Evolutionary conservation across 2,888 invertebrate species (phyloP).

Genomic region (Sericinus montela): DNA sequence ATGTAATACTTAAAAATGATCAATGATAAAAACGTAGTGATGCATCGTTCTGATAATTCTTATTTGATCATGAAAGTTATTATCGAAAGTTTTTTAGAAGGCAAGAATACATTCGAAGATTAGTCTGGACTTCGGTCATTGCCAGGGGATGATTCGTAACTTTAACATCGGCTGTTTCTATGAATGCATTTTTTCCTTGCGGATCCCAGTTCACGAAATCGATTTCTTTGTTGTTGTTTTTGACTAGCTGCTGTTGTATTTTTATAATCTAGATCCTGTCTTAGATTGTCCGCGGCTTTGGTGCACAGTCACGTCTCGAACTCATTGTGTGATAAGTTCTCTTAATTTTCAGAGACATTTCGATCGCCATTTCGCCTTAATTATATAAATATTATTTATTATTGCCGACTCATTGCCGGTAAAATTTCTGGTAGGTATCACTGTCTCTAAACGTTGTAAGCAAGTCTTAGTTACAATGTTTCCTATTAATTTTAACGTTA

Average conservation of each 20-base stretch:
- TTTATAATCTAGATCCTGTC: slow-evolving; percentile 72
- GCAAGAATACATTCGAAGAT: slow-evolving; percentile 36
- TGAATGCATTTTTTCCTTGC: slow-evolving; percentile 59
- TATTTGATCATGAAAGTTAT: slow-evolving; percentile 59
- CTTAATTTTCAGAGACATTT: slow-evolving; percentile 58
- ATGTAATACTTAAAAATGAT: slow-evolving; percentile 53
- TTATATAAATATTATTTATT: slow-evolving; percentile 39
- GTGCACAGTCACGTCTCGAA: slow-evolving; percentile 64
- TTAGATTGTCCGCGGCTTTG: slow-evolving; percentile 66
- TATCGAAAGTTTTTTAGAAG: slow-evolving; percentile 48
- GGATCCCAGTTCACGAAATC: slow-evolving; percentile 57
- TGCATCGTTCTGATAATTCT: slow-evolving; percentile 32
- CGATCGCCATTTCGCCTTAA: slow-evolving; percentile 62
- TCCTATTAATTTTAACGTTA: slow-evolving; percentile 34
- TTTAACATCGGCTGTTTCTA: slow-evolving; percentile 49
- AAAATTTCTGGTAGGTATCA: background rate
- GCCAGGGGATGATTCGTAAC: slow-evolving; percentile 73
- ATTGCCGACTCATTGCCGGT: background rate
- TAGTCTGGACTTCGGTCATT: slow-evolving; percentile 68
- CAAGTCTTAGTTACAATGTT: background rate
- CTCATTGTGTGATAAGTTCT: slow-evolving; percentile 59
- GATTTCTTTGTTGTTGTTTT: slow-evolving; percentile 70
- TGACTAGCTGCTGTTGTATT: slow-evolving; percentile 60
- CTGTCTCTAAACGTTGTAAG: background rate
- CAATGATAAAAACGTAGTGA: slow-evolving; percentile 45